Conservation (phyloP, 2,888 invertebrate genomes). For the Taenaris catops region DNA sequence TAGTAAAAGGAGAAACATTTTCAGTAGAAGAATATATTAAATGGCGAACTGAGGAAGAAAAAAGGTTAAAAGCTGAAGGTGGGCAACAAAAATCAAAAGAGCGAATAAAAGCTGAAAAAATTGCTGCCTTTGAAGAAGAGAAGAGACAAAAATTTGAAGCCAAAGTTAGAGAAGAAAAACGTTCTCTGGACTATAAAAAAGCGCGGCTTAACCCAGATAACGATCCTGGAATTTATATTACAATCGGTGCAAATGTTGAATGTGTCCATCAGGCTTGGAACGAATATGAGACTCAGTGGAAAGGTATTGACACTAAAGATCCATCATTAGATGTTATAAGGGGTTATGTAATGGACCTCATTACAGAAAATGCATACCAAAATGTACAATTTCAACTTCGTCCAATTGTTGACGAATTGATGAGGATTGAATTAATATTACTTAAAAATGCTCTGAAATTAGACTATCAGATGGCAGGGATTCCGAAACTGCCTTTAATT, state of each 20-base stretch:
- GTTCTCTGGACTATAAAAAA: constrained; percentile 60
- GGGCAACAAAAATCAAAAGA: constrained; percentile 54
- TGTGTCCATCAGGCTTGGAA: constrained; percentile 41
- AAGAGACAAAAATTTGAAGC: constrained; percentile 50
- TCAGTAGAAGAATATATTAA: constrained; percentile 80
- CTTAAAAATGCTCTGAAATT: constrained; percentile 74
- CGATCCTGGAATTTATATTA: constrained; percentile 61
- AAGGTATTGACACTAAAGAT: constrained; percentile 51
- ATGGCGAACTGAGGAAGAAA: constrained; percentile 49
- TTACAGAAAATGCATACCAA: constrained; percentile 82
- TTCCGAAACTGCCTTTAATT: constrained; percentile 36
- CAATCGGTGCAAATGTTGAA: constrained; percentile 39
- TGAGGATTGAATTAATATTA: constrained; percentile 77
- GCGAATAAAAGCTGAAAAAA: constrained; percentile 65
- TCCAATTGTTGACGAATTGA: constrained; percentile 84
- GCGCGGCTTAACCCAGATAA: constrained; percentile 64
- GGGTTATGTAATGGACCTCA: constrained; percentile 81
- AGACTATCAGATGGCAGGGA: constrained; percentile 42
- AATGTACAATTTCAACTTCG: constrained; percentile 84
- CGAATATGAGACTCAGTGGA: constrained; percentile 55
- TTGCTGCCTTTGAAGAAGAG: constrained; percentile 56
- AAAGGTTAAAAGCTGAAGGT: constrained; percentile 51
- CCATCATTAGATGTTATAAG: constrained; percentile 79
- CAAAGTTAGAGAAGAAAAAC: constrained; percentile 50
- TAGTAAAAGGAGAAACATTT: constrained; percentile 79